Conservation (phyloP, 2,113 vertebrate species). For the Sinocyclocheilus anophthalmus region DNA sequence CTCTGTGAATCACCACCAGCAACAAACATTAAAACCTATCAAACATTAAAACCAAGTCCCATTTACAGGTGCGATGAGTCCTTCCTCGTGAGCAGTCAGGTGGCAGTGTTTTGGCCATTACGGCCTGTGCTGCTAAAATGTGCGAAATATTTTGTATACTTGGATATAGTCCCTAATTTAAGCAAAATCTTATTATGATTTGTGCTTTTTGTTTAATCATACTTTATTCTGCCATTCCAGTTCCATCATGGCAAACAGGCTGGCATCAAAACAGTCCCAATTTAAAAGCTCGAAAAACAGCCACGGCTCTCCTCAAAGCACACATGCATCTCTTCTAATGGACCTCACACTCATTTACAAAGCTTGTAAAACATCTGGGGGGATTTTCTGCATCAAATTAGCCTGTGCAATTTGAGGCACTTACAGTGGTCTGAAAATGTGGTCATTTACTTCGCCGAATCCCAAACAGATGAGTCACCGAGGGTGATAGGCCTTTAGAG, state of each 20-base stretch:
- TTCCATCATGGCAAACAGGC: conserved; percentile 16
- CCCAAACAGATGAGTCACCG: conserved; percentile 57
- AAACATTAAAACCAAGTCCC: not conserved
- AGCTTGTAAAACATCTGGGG: conserved; percentile 57
- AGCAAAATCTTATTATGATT: not conserved
- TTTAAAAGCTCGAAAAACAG: conserved; percentile 41
- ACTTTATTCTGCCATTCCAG: not conserved
- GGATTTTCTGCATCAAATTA: conserved; percentile 62
- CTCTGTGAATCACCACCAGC: not conserved
- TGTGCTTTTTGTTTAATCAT: conserved; percentile 1
- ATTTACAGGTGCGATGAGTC: not conserved
- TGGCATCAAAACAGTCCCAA: conserved; percentile 32
- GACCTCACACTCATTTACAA: conserved; percentile 52
- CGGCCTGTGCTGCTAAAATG: not conserved
- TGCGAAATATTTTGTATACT: not conserved
- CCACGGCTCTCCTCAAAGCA: not conserved
- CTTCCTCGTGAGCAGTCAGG: not conserved
- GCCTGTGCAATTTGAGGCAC: conserved; percentile 55
- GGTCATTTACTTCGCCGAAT: conserved; percentile 57
- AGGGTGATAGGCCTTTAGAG: conserved; percentile 58
- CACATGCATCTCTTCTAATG: conserved; percentile 39
- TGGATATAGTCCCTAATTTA: not conserved
- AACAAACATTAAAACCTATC: not conserved
- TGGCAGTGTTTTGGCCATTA: not conserved
- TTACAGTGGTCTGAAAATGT: conserved; percentile 57